Conservation (phyloP, 2,888 invertebrate genomes). For the Odontocerum albicorne region DNA sequence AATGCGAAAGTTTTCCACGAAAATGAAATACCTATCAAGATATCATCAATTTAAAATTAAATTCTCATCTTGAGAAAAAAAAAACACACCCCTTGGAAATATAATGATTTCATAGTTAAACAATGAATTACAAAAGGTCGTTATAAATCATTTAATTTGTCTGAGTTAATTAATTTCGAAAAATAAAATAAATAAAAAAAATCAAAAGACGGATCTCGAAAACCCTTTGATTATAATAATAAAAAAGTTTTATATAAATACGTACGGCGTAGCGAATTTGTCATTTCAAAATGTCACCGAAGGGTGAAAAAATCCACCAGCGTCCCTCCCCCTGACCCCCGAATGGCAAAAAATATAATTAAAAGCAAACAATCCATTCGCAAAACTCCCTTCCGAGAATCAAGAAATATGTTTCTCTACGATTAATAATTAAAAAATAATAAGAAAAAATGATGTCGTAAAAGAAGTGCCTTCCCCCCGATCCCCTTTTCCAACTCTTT, state of each 20-base stretch:
- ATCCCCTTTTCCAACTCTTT: constrained; percentile 10
- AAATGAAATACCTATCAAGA: too few relatives aligned
- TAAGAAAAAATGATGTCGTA: constrained; percentile 38
- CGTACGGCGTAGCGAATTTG: constrained; percentile 26
- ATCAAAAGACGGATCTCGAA: constrained; percentile 16
- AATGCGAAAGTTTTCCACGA: too few relatives aligned
- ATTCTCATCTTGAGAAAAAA: neutral
- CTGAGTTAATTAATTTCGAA: constrained; percentile 16
- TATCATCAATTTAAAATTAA: too few relatives aligned
- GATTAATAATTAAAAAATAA: constrained; percentile 38
- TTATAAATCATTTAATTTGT: constrained; percentile 13
- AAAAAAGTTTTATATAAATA: constrained; percentile 21
- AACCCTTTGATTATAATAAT: constrained; percentile 24
- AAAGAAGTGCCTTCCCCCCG: constrained; percentile 18
- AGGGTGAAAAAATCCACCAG: constrained; percentile 23
- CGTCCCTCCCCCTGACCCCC: constrained; percentile 1
- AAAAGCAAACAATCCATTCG: constrained; percentile 35
- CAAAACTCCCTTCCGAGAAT: constrained; percentile 29
- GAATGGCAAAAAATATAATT: constrained; percentile 35
- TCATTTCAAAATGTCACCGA: constrained; percentile 35
- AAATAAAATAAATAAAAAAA: constrained; percentile 6
- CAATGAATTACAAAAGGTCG: constrained; percentile 6
- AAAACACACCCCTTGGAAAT: neutral
- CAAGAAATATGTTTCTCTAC: constrained; percentile 37
- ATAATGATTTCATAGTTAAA: neutral